Conservation (phyloP, 2,113 vertebrate species). For the Megaceryle maxima region DNA sequence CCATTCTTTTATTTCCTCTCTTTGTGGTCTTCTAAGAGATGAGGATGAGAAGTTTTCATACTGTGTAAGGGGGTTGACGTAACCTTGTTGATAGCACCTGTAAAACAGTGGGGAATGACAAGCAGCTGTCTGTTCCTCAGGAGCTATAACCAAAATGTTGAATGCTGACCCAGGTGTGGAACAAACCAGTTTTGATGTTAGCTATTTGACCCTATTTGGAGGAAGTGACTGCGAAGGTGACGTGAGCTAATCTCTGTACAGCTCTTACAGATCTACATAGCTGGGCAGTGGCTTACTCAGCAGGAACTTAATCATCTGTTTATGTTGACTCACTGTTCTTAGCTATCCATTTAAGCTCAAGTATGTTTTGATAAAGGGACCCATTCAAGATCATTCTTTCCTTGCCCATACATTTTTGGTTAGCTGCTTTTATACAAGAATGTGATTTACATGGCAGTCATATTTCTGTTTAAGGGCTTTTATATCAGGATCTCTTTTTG, state of each 20-base stretch:
- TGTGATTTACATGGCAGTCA: not conserved
- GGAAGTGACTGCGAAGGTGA: not conserved
- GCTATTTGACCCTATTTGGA: not conserved
- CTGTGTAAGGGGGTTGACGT: not conserved
- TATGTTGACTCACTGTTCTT: not conserved
- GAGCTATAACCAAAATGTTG: not conserved
- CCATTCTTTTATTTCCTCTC: not conserved
- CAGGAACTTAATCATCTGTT: not conserved
- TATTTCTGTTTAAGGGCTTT: not conserved
- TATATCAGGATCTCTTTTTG: not conserved
- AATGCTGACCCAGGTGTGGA: not conserved
- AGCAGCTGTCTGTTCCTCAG: not conserved
- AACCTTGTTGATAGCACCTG: not conserved
- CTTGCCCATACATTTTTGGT: rapidly evolving
- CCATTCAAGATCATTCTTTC: not conserved
- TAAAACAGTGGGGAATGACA: not conserved
- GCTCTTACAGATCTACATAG: not conserved
- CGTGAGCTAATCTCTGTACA: not conserved
- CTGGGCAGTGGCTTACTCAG: slow-evolving; percentile 8
- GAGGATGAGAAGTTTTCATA: not conserved
- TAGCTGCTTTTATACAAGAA: not conserved
- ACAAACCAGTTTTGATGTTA: not conserved
- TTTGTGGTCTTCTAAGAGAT: not conserved
- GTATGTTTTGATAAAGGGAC: not conserved
- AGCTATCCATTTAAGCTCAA: not conserved